phyloP scores from a whole-genome alignment of 1,140 invertebrate genomes.

The Atta colombica region DNA sequence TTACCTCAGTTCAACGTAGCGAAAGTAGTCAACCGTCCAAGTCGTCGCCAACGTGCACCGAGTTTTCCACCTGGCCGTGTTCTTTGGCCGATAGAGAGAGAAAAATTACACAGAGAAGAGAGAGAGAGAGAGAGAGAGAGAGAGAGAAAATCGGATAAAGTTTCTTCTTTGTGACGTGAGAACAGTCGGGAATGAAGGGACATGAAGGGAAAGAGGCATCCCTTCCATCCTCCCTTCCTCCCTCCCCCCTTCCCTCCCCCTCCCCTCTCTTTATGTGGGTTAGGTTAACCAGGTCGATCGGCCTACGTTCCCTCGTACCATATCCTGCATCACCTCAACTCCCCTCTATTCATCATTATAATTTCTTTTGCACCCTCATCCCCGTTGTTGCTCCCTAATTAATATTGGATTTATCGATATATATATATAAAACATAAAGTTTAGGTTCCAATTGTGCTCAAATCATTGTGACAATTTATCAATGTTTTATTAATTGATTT shows the following conservation, averaged over 20 bases:
- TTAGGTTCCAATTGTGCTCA: not conserved
- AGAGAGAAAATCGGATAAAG: conserved; percentile 49
- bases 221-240: not conserved
- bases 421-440: conserved; percentile 13
- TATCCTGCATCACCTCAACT: conserved; percentile 38
- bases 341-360: conserved; percentile 28
- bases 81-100: not conserved
- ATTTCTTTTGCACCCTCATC: conserved; percentile 30
- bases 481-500: not conserved
- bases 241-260: too few species aligned
- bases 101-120: conserved; percentile 10
- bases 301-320: conserved; percentile 51
- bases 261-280: conserved; percentile 39
- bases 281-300: conserved; percentile 62
- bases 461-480: not conserved
- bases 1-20: conserved; percentile 43
- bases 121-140: not conserved
- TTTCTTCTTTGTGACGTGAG: conserved; percentile 51
- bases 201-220: conserved; percentile 7
- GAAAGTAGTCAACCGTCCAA: conserved; percentile 28
- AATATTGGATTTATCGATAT: conserved; percentile 31
- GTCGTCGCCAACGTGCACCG: conserved; percentile 31
- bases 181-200: conserved; percentile 30
- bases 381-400: conserved; percentile 8
- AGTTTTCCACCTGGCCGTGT: conserved; percentile 56